A percentile compares a stretch with the other conserved stretches of the same genome.
phyloP scores from a whole-genome alignment of 2,797 vertebrate species.

The Taeniopygia guttata region DNA sequence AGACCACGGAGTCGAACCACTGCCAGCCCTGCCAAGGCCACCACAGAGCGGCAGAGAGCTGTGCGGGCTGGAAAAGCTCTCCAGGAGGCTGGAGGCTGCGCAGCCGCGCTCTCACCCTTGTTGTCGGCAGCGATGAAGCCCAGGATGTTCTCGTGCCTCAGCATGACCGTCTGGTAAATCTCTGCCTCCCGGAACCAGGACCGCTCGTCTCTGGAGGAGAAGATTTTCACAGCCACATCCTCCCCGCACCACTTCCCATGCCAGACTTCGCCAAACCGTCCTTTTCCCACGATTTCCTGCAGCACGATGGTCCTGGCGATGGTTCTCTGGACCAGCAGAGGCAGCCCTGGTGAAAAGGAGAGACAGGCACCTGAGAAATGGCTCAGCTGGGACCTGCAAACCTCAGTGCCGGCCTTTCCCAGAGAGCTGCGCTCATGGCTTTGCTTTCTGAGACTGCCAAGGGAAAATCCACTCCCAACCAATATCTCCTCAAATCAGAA shows the following conservation, averaged over 20 bases:
- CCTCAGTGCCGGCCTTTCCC: neutral
- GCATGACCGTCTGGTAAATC: constrained; percentile 97
- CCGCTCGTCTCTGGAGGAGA: constrained; percentile 92
- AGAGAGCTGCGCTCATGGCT: rapidly evolving
- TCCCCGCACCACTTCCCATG: constrained; percentile 93
- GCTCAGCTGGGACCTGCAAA: too few species aligned
- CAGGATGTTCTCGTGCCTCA: constrained; percentile 95
- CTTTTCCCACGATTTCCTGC: constrained; percentile 94
- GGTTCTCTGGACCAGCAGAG: constrained; percentile 93
- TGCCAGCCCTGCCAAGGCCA: neutral
- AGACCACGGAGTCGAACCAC: rapidly evolving
- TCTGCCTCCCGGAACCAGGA: constrained; percentile 98
- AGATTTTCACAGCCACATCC: constrained; percentile 97
- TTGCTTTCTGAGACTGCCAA: neutral
- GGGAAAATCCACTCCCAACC: neutral
- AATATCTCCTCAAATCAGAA: neutral
- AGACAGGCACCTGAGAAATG: rapidly evolving
- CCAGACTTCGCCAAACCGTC: constrained; percentile 95
- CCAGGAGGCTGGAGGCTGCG: rapidly evolving
- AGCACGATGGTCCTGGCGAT: constrained; percentile 95
- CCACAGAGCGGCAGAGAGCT: rapidly evolving
- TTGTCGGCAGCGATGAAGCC: constrained; percentile 98
- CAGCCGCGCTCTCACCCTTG: constrained; percentile 76
- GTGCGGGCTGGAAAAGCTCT: rapidly evolving
- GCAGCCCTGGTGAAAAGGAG: constrained; percentile 79